Conservation (phyloP, 1,140 invertebrate species). For the Venturia canescens region DNA sequence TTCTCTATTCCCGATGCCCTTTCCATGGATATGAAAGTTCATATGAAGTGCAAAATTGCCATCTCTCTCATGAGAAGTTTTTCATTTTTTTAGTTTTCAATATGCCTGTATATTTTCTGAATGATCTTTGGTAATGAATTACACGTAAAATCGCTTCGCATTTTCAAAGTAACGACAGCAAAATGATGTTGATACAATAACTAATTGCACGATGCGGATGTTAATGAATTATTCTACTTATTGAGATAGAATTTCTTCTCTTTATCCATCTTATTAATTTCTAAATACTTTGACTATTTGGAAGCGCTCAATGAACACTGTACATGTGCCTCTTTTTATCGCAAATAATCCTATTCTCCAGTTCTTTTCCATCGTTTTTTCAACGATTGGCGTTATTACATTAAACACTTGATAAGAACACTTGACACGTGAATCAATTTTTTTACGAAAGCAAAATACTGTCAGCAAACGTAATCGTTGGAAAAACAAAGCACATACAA, state of each 20-base stretch:
- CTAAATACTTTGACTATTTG: slow-evolving; percentile 36
- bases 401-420: slow-evolving; percentile 40
- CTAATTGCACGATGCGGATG: not conserved
- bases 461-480: too few species aligned
- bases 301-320: slow-evolving; percentile 39
- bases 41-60: too few species aligned
- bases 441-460: too few species aligned
- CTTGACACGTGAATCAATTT: not conserved
- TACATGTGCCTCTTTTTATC: slow-evolving; percentile 28
- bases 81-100: too few species aligned
- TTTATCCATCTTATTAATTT: not conserved
- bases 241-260: not conserved
- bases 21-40: too few species aligned
- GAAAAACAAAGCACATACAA: too few species aligned
- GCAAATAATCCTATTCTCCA: not conserved
- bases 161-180: not conserved
- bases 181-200: not conserved
- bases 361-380: not conserved
- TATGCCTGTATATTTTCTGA: not conserved
- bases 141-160: not conserved
- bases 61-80: too few species aligned
- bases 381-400: too few species aligned
- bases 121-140: not conserved
- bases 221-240: not conserved
- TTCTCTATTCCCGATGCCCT: too few species aligned